phyloP scores from a whole-genome alignment of 2,888 invertebrate species.

The Caenorhabditis becei region DNA sequence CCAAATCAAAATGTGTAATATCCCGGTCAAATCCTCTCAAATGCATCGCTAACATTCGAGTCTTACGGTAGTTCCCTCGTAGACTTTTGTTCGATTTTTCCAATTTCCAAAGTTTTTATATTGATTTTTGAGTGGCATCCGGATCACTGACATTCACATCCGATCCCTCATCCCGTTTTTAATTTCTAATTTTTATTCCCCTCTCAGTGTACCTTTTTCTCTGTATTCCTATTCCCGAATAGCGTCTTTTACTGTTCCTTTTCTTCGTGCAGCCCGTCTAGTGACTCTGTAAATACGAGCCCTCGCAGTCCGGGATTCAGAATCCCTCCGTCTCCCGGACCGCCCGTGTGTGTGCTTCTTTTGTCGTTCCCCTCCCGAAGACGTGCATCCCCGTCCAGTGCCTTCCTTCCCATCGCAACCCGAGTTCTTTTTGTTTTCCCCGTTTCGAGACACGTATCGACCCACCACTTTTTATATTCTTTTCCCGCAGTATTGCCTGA shows the following conservation, averaged over 20 bases:
- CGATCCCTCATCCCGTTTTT: conserved; percentile 12
- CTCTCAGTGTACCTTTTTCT: background rate
- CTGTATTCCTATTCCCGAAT: background rate
- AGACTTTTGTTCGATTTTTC: background rate
- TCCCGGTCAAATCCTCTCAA: background rate
- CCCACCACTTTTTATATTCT: background rate
- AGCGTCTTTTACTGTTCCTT: background rate
- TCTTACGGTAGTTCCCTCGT: background rate
- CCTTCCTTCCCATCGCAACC: conserved; percentile 48
- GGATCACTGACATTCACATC: no score
- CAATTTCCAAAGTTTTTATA: conserved; percentile 13
- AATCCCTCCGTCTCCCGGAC: background rate
- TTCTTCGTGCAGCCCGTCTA: background rate
- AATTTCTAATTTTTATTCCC: background rate
- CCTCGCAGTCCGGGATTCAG: no score
- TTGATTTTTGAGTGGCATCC: conserved; percentile 11
- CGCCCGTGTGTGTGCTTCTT: background rate
- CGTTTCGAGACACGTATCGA: conserved; percentile 27
- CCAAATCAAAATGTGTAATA: conserved; percentile 1
- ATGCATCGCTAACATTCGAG: conserved; percentile 4
- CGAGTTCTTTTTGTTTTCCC: conserved; percentile 12
- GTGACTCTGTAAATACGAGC: conserved; percentile 37
- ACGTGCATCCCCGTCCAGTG: conserved; percentile 36
- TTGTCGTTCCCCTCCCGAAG: conserved; percentile 7
- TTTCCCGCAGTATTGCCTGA: conserved; percentile 16